Conservation (phyloP, 2,113 vertebrate species). For the Trichomycterus rosablanca region DNA sequence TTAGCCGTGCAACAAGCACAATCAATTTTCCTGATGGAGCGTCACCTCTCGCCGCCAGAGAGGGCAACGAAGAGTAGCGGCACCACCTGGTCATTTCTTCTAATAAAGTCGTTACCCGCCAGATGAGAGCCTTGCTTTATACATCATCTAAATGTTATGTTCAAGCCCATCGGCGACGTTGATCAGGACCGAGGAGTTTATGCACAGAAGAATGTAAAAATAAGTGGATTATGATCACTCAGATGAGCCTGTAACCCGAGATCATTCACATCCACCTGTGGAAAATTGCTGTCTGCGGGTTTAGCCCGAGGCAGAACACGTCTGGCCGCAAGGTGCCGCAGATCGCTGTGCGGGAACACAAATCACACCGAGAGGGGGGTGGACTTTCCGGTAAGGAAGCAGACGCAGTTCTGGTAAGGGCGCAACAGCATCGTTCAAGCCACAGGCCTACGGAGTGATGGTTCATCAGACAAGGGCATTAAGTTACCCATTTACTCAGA, state of each 20-base stretch:
- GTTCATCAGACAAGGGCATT: slow-evolving; percentile 62
- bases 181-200: slow-evolving; percentile 23
- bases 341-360: slow-evolving; percentile 26
- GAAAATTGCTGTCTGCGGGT: slow-evolving; percentile 11
- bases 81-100: slow-evolving; percentile 53
- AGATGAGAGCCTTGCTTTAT: slow-evolving; percentile 23
- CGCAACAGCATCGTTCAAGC: slow-evolving; percentile 61
- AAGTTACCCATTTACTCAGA: slow-evolving; percentile 54
- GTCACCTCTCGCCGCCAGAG: slow-evolving; percentile 66
- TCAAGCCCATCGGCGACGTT: slow-evolving; percentile 30
- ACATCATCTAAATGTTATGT: slow-evolving; percentile 38
- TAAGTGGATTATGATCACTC: slow-evolving; percentile 12
- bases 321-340: slow-evolving; percentile 33
- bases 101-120: slow-evolving; percentile 47
- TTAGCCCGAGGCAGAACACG: slow-evolving; percentile 6
- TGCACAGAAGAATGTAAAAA: not conserved
- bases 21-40: slow-evolving; percentile 67
- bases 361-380: slow-evolving; percentile 30
- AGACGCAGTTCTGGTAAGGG: slow-evolving; percentile 63
- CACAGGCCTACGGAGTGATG: slow-evolving; percentile 49
- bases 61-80: slow-evolving; percentile 55
- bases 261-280: slow-evolving; percentile 8
- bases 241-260: slow-evolving; percentile 11
- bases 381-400: slow-evolving; percentile 60
- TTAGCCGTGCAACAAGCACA: slow-evolving; percentile 64